phyloP scores from a whole-genome alignment of 1,140 invertebrate genomes.

The Stenopsyche tienmushanensis region DNA sequence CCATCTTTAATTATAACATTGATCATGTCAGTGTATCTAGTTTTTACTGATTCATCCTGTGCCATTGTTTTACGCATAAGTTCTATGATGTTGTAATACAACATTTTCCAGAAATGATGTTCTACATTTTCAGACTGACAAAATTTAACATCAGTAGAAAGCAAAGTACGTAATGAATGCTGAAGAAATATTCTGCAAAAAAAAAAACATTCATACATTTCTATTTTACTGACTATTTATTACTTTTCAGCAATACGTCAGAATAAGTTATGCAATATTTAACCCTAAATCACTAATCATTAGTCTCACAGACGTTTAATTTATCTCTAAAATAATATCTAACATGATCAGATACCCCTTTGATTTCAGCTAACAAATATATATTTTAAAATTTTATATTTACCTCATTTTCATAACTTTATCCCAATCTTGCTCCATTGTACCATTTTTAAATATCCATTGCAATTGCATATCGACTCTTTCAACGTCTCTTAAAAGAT shows the following conservation, averaged over 20 bases:
- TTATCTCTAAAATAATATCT: conserved; percentile 8
- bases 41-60: conserved; percentile 56
- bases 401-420: conserved; percentile 30
- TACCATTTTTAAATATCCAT: conserved; percentile 34
- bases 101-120: conserved; percentile 87
- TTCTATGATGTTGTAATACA: conserved; percentile 91
- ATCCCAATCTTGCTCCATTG: conserved; percentile 31
- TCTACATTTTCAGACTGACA: conserved; percentile 88
- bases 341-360: conserved; percentile 1
- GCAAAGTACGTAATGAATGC: conserved; percentile 69
- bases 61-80: conserved; percentile 68
- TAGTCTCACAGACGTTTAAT: no score
- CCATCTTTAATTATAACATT: conserved; percentile 80
- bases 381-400: conserved; percentile 14
- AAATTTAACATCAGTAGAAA: conserved; percentile 83
- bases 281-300: no score
- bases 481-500: conserved; percentile 34
- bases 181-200: conserved; percentile 60
- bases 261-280: conserved; percentile 16
- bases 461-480: conserved; percentile 34
- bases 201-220: no score
- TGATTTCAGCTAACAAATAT: conserved; percentile 1
- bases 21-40: conserved; percentile 66
- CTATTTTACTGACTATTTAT: background rate
- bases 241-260: conserved; percentile 4